Conservation (phyloP, 2,797 vertebrate species). For the Pachyuromys duprasi region DNA sequence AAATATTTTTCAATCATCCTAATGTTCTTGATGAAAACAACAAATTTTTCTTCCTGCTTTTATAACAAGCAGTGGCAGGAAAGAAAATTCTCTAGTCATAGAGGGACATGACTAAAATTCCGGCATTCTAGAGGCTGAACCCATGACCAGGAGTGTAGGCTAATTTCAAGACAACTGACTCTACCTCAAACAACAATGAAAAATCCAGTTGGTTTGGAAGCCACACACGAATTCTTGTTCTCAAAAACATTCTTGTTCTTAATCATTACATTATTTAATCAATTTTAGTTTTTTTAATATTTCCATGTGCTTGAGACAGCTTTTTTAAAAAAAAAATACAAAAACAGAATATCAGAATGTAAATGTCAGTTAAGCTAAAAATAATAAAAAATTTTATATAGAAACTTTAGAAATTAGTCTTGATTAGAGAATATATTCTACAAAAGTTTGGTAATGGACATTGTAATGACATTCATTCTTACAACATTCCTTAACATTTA, state of each 20-base stretch:
- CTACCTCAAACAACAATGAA: background rate
- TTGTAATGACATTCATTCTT: background rate
- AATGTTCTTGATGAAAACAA: background rate
- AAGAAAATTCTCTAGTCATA: background rate
- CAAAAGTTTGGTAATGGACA: background rate
- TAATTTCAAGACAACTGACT: background rate
- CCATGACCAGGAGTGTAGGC: background rate
- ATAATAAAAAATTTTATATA: background rate
- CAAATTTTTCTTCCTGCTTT: background rate
- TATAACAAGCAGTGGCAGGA: background rate
- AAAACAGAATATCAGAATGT: background rate
- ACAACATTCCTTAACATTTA: background rate
- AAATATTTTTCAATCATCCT: background rate
- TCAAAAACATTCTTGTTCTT: background rate
- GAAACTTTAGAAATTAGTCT: background rate
- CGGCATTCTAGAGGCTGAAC: background rate
- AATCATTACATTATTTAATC: background rate
- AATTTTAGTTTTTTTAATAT: background rate
- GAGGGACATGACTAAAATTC: too few relatives aligned
- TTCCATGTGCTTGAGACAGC: background rate
- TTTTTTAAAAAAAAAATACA: background rate
- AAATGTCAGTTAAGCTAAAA: background rate
- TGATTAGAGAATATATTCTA: background rate
- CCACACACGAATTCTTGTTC: too few relatives aligned
- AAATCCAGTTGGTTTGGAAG: background rate